Base-by-base conservation (phyloP, 1,140 invertebrate species). In the Heliconius melpomene region DNA sequence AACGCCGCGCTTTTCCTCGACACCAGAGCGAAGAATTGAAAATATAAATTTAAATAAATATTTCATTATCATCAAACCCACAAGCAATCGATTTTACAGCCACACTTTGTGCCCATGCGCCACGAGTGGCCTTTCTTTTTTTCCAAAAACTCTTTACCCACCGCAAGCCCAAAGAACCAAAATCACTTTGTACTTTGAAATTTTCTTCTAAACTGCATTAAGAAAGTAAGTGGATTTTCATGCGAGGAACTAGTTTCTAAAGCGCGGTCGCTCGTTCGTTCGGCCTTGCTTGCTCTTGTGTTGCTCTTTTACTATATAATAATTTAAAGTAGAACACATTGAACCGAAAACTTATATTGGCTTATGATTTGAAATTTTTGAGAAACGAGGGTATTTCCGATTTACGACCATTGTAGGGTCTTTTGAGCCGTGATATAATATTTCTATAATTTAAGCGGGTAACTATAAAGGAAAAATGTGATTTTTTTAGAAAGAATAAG, bases 161-260 rank as follows among this genome's bases (percentile, higher is more conserved):
- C 40, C 50, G 20, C 50, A 8, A 29, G 29, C 29, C 23, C 26
- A 66, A 66, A 66, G 26, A 66, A 66, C 60, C 23, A 66, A 66
- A 66, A 66, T 66, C 60, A 29, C 60, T 29, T 66, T 66, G 26
- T 66, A 23, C 60, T 66, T 66, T 26, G 60, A 66, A 66, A 66
- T 66, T 52, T 66, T 66, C 60, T 66, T 66, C 60, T 66, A 66
- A 66, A 66, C 60, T 66, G 60, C 60, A 66, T 66, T 66, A 66
- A 66, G 60, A 66, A 16, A 26, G 60, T 66, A 66, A 66, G 60
- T 66, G 13, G 60, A 11, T 66, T 66, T 66, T 66, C 60, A 66
- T 66, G 60, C 60, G 60, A 16, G 23, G 13, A 66, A 66, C 26
- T 66, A 57, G 54, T 57, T 66, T 66, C 60, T 23, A 66, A 66